Conservation (phyloP, 2,797 vertebrate genomes). For the Erethizon dorsatum region DNA sequence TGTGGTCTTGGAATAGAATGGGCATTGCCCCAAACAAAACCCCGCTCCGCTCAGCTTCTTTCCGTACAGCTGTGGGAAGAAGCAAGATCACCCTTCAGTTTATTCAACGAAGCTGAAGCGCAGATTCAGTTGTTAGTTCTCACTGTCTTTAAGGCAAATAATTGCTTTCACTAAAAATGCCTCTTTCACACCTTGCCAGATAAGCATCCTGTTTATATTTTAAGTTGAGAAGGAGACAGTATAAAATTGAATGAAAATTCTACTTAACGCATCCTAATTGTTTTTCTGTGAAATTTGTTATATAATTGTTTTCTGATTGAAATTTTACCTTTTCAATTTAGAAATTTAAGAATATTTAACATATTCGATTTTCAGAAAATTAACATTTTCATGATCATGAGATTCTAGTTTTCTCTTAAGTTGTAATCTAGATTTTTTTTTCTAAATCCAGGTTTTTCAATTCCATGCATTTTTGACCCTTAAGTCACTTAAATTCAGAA, state of each 20-base stretch:
- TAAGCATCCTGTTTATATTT: background rate
- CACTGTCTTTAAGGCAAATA: background rate
- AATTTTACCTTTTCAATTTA: slow-evolving; percentile 11
- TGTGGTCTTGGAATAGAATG: too few species aligned
- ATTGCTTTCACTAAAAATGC: background rate
- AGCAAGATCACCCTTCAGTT: background rate
- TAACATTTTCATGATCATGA: background rate
- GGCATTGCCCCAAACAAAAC: background rate
- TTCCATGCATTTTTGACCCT: background rate
- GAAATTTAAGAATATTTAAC: background rate
- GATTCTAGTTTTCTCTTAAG: background rate
- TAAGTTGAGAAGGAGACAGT: background rate
- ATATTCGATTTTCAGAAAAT: slow-evolving; percentile 30
- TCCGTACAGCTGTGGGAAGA: background rate
- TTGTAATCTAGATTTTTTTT: background rate
- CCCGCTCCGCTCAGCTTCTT: background rate
- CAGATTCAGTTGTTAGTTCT: background rate
- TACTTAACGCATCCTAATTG: background rate
- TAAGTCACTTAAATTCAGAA: slow-evolving; percentile 35
- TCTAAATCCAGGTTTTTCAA: background rate
- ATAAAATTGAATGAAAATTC: background rate
- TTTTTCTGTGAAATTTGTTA: background rate
- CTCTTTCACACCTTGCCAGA: background rate
- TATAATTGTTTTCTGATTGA: background rate
- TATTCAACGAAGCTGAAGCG: background rate